Evolutionary conservation across 2,797 vertebrate genomes (phyloP), one percentile per base, ranked within the genome.

Genomic region (Cirrhinus molitorella): DNA sequence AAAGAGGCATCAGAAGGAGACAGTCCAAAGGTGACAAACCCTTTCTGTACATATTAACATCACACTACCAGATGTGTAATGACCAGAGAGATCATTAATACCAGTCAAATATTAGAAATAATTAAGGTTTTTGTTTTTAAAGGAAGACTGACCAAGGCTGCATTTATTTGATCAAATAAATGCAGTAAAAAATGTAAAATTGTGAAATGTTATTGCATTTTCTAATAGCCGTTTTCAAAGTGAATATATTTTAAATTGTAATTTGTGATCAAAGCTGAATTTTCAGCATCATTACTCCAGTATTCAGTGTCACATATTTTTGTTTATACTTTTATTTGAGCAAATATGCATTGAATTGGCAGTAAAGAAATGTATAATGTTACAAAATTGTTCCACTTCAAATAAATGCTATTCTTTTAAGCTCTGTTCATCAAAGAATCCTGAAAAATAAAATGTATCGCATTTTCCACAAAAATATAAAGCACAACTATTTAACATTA

Each of bases 1-100:
- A 99, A 99, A 91, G 98, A 99, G 77, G 93, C 96, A 74, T 98
- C 97, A 0, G 98, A 96, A 86, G 97, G 96, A 90, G 97, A 99
- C 92, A 99, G 98, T 91, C 97, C 98, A 83, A 99, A 99, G 97
- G 98, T 99, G 34, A 25, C 28, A 5, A 7, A 7, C 14, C 21
- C 17, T 1, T 5, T 1, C 28, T 65, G 59, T 63, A 16, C 59
- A 16, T 5, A 43, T 23, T 9, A 31, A 49, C 37, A 2, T 9
- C n/a, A 13, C 28, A 3, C 59, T 63, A 16, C 3, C 16, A 17
- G 6, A 63, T 6, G 16, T 57, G 1, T 23, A 23, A 23, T 57
- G 11, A n/a, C 14, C 14, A 63, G 14, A 63, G 14, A 16, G 25
- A 31, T 63, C 59, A 3, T 17, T 31, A 25, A 14, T 17, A 25